Percentiles rank a stretch among this genome's conserved stretches.
Conservation (phyloP, 2,797 vertebrate genomes). For the Bufotes viridis region DNA sequence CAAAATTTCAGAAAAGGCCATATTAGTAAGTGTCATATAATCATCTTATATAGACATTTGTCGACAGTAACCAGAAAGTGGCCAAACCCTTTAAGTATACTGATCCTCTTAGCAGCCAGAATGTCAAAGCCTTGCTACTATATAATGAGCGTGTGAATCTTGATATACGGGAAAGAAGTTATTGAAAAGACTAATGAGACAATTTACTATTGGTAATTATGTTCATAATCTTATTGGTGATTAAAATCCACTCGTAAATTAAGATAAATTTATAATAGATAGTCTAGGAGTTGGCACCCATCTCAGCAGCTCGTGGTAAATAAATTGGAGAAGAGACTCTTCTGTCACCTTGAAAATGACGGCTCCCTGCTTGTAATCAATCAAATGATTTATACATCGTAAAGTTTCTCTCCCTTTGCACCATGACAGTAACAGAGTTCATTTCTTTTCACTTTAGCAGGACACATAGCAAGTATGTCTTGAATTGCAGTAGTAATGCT, state of each 20-base stretch:
- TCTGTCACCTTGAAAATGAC: conserved; percentile 60
- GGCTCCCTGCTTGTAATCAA: conserved; percentile 39
- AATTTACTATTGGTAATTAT: conserved; percentile 75
- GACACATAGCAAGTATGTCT: not conserved
- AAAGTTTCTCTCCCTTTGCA: conserved; percentile 47
- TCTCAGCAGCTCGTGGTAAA: conserved; percentile 47
- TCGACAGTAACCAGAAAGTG: too few species aligned
- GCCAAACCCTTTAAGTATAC: not conserved
- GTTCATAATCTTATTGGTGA: conserved; percentile 74
- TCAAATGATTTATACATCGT: conserved; percentile 57
- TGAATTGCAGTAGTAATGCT: conserved; percentile 7
- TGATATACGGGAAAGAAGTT: conserved; percentile 54
- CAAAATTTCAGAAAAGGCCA: too few species aligned
- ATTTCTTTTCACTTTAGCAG: conserved; percentile 41
- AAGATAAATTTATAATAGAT: conserved; percentile 69
- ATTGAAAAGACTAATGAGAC: conserved; percentile 68
- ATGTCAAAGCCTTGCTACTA: not conserved
- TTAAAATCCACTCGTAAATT: conserved; percentile 74
- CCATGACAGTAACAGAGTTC: conserved; percentile 43
- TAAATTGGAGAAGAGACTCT: conserved; percentile 58
- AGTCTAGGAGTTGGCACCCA: conserved; percentile 64
- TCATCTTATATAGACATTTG: too few species aligned
- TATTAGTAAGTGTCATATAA: too few species aligned
- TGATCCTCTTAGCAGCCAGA: not conserved
- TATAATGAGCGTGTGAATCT: conserved; percentile 7